Base-by-base conservation (phyloP, 2,888 invertebrate genomes). In the Stratiomys singularior region DNA sequence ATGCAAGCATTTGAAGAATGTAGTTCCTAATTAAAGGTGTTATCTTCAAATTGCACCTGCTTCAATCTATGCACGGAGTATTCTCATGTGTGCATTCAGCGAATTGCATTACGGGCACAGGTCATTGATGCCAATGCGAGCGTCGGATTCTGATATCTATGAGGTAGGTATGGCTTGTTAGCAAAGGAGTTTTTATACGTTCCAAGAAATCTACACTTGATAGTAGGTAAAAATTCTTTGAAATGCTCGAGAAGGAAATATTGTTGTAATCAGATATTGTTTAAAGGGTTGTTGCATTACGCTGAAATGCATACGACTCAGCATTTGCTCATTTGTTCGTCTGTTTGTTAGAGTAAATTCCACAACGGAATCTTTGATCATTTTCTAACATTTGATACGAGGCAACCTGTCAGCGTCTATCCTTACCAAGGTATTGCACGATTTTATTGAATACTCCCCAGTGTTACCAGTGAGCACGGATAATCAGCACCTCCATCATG, bases 21-120 rank as follows among this genome's bases (percentile, higher is more conserved):
- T 37, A 74, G 74, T 58, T 74, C 74, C 74, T 74, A 74, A 74
- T 74, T 74, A 74, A 74, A 74, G 74, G 74, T 74, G 74, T 74
- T 74, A 74, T 74, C 74, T 74, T 44, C 7, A 15, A 74, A 74
- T 37, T 74, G 74, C 74, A 74, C 74, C 74, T 74, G 74, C 60
- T 74, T 58, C 23, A 18, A 74, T 74, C 74, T 74, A 58, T 37
- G 37, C 9, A 37, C 9, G 37, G 37, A 37, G 37, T 37, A 3
- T 44, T 58, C 37, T 56, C 21, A 47, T 74, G 74, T 23, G 58
- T 15, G 74, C 60, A 69, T 74, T 72, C 58, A 37, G 74, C 56
- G 28, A 56, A 72, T 69, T 69, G 69, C 69, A 69, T 37, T 37
- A 37, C 25, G 27, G 47, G 66, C 18, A 25, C 63, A 2, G 66